Conservation (phyloP, 2,797 vertebrate species). For the Chiloscyllium punctatum region DNA sequence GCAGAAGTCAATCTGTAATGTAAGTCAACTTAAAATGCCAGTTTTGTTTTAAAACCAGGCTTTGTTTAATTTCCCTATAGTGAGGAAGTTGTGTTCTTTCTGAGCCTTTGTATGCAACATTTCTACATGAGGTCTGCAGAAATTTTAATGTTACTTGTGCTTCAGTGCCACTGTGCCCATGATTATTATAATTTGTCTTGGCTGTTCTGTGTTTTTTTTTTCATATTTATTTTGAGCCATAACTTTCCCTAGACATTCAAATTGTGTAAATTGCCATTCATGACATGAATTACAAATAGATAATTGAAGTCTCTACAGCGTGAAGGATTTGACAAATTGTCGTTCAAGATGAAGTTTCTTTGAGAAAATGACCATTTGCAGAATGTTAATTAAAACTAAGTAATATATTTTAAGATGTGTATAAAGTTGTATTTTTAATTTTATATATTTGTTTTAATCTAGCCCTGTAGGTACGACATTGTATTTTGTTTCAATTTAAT, state of each 20-base stretch:
- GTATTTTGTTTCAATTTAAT: slow-evolving; percentile 21
- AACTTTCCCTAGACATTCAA: background rate
- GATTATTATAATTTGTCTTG: background rate
- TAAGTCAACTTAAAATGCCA: background rate
- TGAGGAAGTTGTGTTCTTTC: background rate
- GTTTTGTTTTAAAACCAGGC: background rate
- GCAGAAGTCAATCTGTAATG: background rate
- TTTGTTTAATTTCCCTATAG: background rate
- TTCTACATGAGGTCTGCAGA: slow-evolving; percentile 7
- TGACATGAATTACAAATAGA: slow-evolving; percentile 19
- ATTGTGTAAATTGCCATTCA: slow-evolving; percentile 23
- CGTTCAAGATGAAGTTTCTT: slow-evolving; percentile 8
- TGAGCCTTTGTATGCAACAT: background rate
- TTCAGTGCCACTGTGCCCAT: slow-evolving; percentile 19
- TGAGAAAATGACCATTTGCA: slow-evolving; percentile 25
- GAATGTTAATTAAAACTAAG: slow-evolving; percentile 37
- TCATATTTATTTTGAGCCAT: slow-evolving; percentile 7
- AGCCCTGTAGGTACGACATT: background rate
- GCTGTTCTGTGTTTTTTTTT: background rate
- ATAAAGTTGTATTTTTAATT: slow-evolving; percentile 38
- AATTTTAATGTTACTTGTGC: slow-evolving; percentile 28
- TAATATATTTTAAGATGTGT: slow-evolving; percentile 38
- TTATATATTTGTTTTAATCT: slow-evolving; percentile 37
- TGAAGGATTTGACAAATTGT: slow-evolving; percentile 31
- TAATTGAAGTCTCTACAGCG: slow-evolving; percentile 12